phyloP scores from a whole-genome alignment of 2,113 vertebrate genomes.

The Heptranchias perlo region DNA sequence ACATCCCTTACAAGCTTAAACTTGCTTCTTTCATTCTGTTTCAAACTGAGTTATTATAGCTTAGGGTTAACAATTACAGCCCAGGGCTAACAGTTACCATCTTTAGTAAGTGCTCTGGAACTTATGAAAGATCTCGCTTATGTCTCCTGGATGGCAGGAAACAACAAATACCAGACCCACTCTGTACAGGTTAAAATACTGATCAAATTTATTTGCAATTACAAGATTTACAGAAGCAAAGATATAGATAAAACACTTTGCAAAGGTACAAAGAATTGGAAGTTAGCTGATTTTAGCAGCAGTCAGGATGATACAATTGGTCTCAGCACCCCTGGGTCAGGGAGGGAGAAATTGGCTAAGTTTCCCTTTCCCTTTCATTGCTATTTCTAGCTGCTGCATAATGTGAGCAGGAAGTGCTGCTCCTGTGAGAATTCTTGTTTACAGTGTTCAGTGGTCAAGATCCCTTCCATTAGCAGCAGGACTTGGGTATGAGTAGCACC shows the following conservation, averaged over 20 bases:
- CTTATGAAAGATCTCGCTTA: neutral
- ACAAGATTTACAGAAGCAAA: neutral
- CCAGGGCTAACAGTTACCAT: neutral
- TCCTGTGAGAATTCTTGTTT: too few species aligned
- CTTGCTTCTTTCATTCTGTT: neutral
- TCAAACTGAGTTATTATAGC: neutral
- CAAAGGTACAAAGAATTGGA: neutral
- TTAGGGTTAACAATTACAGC: neutral
- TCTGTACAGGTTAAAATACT: neutral
- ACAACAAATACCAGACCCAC: neutral
- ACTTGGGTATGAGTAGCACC: too few species aligned
- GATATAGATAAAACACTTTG: neutral
- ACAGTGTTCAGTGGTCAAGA: too few species aligned
- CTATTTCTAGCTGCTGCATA: neutral
- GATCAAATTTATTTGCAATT: neutral
- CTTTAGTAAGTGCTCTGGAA: neutral
- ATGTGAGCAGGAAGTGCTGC: too few species aligned
- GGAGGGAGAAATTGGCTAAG: neutral
- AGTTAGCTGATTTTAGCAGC: neutral
- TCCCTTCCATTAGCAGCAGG: too few species aligned
- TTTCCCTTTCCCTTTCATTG: neutral
- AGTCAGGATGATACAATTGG: neutral
- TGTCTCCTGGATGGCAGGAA: neutral
- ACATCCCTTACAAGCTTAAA: neutral
- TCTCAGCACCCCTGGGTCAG: neutral